A percentile compares a stretch with the other conserved stretches of the same genome.
Conservation (phyloP, 2,888 invertebrate genomes). For the Cataglyphis rosenhaueri region DNA sequence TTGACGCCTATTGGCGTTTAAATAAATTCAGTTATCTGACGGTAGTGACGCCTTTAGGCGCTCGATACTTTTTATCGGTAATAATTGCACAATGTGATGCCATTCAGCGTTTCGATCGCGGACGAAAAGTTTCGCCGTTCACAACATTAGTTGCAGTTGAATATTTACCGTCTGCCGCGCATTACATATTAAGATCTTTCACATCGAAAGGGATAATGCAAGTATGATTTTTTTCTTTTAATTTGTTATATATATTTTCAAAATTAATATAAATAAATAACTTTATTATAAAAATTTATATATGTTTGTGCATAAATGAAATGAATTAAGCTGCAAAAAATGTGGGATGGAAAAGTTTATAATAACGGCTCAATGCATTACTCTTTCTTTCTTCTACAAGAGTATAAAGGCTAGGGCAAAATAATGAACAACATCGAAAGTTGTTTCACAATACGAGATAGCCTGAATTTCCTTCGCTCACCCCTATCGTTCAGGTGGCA, state of each 20-base stretch:
- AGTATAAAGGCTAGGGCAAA: neutral
- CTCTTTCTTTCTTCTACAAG: neutral
- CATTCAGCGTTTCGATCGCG: too few relatives aligned
- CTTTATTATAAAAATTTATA: neutral
- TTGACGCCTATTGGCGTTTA: too few relatives aligned
- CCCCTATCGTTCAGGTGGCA: slow-evolving; percentile 80
- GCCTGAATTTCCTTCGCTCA: slow-evolving; percentile 69
- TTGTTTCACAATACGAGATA: slow-evolving; percentile 65
- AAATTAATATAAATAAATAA: neutral
- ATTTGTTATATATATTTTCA: neutral
- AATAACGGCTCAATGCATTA: neutral
- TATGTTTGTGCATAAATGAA: neutral
- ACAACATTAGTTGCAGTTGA: too few relatives aligned
- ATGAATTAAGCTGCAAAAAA: neutral
- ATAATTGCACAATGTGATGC: too few relatives aligned
- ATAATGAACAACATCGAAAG: slow-evolving; percentile 30
- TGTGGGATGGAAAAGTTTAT: neutral
- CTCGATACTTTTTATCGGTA: too few relatives aligned
- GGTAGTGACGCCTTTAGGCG: too few relatives aligned
- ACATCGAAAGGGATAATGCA: neutral
- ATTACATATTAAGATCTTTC: too few relatives aligned
- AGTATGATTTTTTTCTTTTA: neutral
- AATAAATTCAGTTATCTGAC: too few relatives aligned
- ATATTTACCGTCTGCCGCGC: too few relatives aligned
- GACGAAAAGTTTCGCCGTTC: too few relatives aligned